Evolutionary conservation across 2,888 invertebrate species (phyloP), one percentile per base, ranked within the genome.

Genomic region (Hanleya hanleyi): DNA sequence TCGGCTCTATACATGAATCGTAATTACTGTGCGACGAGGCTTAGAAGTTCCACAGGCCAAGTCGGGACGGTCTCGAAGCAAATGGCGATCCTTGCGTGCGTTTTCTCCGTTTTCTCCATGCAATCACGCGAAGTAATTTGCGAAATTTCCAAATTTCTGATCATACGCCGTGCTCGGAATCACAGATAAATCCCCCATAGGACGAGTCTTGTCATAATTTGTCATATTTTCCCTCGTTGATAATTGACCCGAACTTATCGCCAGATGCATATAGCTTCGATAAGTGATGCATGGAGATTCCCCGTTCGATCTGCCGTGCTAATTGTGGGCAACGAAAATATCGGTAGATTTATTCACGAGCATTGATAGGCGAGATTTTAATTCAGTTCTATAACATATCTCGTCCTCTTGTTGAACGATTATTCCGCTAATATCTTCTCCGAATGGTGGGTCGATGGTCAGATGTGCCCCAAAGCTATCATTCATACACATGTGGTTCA

Each of bases 91-190:
- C 3, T 47, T 47, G 47, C 47, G 47, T 47, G 47, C 47, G 47
- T 47, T 47, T 47, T 47, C 47, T 47, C n/a, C 47, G 57, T 57
- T 57, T 29, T 29, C 57, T n/a, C 57, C 29, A 57, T 57, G 57
- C 29, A 22, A 57, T 57, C 57, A 57, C 57, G 32, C 57, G 57
- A 57, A 26, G 57, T 32, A 15, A 22, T 4, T 1, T 15, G 57
- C 15, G 57, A 57, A 29, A 57, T 57, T 57, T 57, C 57, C 29
- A 57, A 29, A 57, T 57, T 57, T 57, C 57, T 57, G 57, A 18
- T 57, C 57, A 57, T 57, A 57, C 22, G 15, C 29, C 57, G 57
- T 57, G 57, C 57, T 12, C 32, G 15, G 57, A 57, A 57, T 57
- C 26, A 29, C 22, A 29, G 57, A 57, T 57, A 15, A 29, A 32